phyloP scores from a whole-genome alignment of 2,113 vertebrate species.

The Parus major region DNA sequence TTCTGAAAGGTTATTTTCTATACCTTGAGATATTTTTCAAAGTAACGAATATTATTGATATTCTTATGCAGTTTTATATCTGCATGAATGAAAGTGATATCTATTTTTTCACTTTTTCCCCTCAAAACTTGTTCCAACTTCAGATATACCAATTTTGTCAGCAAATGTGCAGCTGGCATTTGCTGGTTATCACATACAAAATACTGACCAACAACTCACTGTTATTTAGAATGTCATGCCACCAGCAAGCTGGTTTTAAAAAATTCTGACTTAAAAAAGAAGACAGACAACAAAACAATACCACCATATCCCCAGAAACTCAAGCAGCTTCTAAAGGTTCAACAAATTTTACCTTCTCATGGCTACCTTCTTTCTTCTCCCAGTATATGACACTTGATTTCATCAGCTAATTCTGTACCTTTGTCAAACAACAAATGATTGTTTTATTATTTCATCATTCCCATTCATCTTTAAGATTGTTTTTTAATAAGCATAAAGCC shows the following conservation, averaged over 20 bases:
- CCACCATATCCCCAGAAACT: background rate
- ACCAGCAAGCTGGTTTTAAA: background rate
- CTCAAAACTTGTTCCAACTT: background rate
- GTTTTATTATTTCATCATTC: background rate
- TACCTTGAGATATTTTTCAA: background rate
- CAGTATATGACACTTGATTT: background rate
- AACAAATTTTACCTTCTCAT: background rate
- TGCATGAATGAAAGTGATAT: background rate
- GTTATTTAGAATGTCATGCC: background rate
- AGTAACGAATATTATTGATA: background rate
- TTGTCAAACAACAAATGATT: background rate
- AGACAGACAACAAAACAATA: background rate
- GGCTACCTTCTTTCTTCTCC: background rate
- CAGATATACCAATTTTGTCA: background rate
- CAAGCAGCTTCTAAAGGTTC: background rate
- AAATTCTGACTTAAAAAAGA: background rate
- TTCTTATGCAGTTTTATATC: background rate
- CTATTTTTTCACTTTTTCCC: background rate
- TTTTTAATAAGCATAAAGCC: background rate
- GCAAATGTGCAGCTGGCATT: background rate
- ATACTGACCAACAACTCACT: background rate
- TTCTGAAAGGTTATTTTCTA: background rate
- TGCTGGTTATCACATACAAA: background rate
- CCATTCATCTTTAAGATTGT: background rate
- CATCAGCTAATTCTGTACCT: background rate